These are phyloP conservation scores for Athene noctua DNA, from an alignment of 2,113 vertebrate species.

Conservation along the genomic window DNA sequence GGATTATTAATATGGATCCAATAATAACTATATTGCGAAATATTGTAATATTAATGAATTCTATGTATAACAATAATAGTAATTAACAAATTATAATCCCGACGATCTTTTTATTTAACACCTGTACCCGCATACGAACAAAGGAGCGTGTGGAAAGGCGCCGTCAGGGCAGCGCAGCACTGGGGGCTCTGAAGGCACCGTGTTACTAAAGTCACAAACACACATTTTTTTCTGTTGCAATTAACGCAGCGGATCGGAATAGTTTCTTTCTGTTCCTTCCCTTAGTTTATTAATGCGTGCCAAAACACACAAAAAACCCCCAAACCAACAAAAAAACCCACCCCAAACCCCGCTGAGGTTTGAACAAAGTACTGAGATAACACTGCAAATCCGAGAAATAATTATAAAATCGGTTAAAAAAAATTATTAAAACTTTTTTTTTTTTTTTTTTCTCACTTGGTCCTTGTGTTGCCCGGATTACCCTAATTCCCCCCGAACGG, in stretches of 20 bases:
- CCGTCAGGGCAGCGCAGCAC: accelerated
- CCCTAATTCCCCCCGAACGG: background rate
- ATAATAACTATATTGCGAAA: background rate
- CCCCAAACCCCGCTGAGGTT: background rate
- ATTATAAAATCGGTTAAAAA: background rate
- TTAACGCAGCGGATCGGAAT: accelerated
- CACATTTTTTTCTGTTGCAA: accelerated
- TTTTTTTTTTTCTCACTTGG: accelerated
- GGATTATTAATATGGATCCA: background rate
- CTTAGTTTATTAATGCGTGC: accelerated
- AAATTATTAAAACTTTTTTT: too few relatives aligned
- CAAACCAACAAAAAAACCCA: background rate
- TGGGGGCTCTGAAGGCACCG: background rate
- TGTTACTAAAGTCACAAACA: accelerated
- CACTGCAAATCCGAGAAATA: background rate
- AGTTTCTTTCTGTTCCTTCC: background rate
- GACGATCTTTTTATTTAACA: accelerated
- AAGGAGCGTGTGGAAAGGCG: accelerated
- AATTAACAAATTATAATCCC: background rate
- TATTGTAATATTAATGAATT: background rate
- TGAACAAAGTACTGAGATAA: background rate
- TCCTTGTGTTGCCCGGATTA: background rate
- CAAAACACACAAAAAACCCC: background rate
- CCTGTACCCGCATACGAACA: background rate
- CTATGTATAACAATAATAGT: background rate